Evolutionary conservation across 2,113 vertebrate species (phyloP), one percentile per base, ranked within the genome.

Genomic region (Asarcornis scutulata): DNA sequence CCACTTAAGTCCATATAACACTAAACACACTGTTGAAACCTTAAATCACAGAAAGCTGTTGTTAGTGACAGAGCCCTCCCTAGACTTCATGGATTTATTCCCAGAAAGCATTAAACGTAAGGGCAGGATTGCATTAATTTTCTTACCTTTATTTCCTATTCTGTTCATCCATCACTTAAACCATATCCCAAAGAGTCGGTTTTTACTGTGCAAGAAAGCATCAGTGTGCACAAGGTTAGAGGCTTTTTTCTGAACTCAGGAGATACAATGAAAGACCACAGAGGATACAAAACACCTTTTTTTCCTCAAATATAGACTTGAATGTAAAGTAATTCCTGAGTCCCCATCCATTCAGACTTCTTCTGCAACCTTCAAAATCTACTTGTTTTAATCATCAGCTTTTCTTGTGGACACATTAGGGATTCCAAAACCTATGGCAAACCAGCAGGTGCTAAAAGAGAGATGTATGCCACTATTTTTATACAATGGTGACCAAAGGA

Each of bases 21-120:
- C 44, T 59, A 86, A 92, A 78, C 27, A 82, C 6, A 17, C 11
- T 29, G 22, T 5, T 73, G 40, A 86, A 95, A 81, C 6, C 62
- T 82, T 91, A 93, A 92, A 92, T 88, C 90, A 96, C 17, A 76
- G 36, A 34, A 53, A 93, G 64, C 26, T 72, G 46, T 38, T 63
- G 48, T 22, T 73, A 40, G 26, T 66, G 76, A 56, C 73, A 91
- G 52, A 92, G 67, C 23, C 31, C 26, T 95, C 84, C 80, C 81
- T 87, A 60, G 29, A 68, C 34, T 32, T 92, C 34, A 66, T 50
- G 15, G 55, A 88, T 95, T 92, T 92, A 79, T 78, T 91, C 40
- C 22, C 13, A 62, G 71, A 91, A 91, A 73, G 13, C 6, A 66
- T 58, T 82, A 82, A 87, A 17, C 7, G 31, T 27, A 50, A 36